A percentile compares a stretch with the other conserved stretches of the same genome.
Conservation (phyloP, 2,113 vertebrate species). For the Rattus rattus region DNA sequence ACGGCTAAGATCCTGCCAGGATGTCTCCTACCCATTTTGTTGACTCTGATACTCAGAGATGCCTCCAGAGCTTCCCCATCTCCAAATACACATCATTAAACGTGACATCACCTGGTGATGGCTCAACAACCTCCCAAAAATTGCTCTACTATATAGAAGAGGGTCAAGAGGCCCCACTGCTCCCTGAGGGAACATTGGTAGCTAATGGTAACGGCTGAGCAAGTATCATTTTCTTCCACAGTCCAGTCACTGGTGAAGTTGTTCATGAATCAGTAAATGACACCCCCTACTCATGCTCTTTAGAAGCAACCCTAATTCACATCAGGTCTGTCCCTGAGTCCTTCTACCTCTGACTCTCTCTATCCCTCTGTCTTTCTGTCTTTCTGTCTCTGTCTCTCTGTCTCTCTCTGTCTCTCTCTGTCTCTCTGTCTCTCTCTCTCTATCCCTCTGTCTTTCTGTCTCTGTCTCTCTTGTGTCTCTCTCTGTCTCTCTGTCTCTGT, state of each 20-base stretch:
- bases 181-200: background rate
- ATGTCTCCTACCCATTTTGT: background rate
- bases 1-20: background rate
- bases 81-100: accelerated
- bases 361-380: background rate
- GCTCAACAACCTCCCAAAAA: background rate
- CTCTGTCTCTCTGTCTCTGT: background rate
- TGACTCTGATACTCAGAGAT: background rate
- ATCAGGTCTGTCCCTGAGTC: background rate
- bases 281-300: too few species aligned
- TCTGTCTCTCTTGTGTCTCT: too few species aligned
- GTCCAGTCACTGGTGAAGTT: background rate
- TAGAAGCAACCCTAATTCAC: background rate
- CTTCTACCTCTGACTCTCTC: background rate
- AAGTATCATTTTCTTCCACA: background rate
- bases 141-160: background rate
- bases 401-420: background rate
- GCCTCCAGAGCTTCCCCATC: background rate
- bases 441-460: background rate
- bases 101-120: background rate
- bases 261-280: background rate
- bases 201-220: background rate
- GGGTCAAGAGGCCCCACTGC: background rate
- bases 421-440: background rate
- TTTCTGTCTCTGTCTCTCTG: too few species aligned